Evolutionary conservation across 2,888 invertebrate species (phyloP).

Genomic region (Drosophila rellima): DNA sequence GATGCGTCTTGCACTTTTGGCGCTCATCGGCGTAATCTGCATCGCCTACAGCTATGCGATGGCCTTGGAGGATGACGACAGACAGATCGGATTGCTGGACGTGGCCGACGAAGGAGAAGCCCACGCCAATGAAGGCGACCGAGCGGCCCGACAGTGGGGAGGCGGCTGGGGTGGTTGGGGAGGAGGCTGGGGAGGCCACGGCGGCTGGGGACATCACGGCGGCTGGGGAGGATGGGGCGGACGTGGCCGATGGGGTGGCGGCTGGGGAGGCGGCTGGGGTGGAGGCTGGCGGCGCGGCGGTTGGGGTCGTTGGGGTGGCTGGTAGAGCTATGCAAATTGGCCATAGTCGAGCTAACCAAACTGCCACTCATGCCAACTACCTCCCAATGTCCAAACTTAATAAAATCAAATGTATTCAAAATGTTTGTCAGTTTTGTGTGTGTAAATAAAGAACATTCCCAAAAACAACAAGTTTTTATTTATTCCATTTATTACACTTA

Average conservation of each 20-base stretch:
- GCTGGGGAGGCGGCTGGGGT: slow-evolving; percentile 3
- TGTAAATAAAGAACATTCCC: slow-evolving; percentile 28
- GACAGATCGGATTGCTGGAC: slow-evolving; percentile 10
- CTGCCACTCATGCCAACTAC: background rate
- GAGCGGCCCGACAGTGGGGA: slow-evolving; percentile 5
- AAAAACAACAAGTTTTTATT: background rate
- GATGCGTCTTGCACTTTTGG: slow-evolving; percentile 27
- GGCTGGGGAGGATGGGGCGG: background rate
- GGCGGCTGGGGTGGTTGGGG: background rate
- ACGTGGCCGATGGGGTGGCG: slow-evolving; percentile 7
- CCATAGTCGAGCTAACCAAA: background rate
- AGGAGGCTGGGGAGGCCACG: background rate
- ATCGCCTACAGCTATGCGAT: slow-evolving; percentile 32
- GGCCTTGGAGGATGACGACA: background rate
- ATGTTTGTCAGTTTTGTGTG: slow-evolving; percentile 3
- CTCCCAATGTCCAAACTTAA: background rate
- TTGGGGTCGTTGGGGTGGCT: slow-evolving; percentile 10
- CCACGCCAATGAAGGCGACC: slow-evolving; percentile 11
- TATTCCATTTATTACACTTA: background rate
- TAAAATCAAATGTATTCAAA: background rate
- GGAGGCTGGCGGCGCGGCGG: slow-evolving; percentile 5
- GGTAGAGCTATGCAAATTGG: background rate
- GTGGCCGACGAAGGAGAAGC: slow-evolving; percentile 3
- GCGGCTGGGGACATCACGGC: background rate
- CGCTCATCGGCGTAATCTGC: slow-evolving; percentile 40